These are phyloP conservation scores for Xiphophorus hellerii DNA, from an alignment of 2,113 vertebrate species.

Conservation along the genomic window DNA sequence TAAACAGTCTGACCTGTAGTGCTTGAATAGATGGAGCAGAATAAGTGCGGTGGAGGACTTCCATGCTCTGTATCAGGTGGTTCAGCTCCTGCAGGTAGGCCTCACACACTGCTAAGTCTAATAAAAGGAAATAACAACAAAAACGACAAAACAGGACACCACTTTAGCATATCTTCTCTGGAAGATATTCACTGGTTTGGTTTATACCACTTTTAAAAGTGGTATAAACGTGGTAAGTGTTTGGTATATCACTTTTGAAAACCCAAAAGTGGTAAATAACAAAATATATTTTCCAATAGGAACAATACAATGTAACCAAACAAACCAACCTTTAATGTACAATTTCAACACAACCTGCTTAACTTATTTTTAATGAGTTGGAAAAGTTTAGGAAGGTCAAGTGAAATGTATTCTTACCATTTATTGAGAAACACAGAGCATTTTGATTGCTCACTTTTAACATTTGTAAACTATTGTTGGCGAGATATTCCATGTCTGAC, in stretches of 20 bases:
- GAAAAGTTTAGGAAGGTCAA: not conserved
- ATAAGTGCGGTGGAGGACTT: slow-evolving; percentile 94
- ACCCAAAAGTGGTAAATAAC: too few relatives aligned
- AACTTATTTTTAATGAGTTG: too few relatives aligned
- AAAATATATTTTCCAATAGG: not conserved
- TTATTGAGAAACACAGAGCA: not conserved
- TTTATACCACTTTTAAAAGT: too few relatives aligned
- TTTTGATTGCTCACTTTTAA: not conserved
- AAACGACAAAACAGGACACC: not conserved
- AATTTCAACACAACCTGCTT: not conserved
- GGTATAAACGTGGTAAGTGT: too few relatives aligned
- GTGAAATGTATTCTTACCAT: not conserved
- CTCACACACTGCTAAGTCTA: slow-evolving; percentile 92
- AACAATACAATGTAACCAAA: not conserved
- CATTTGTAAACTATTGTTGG: not conserved
- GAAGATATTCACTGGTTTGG: too few relatives aligned
- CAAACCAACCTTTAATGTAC: not conserved
- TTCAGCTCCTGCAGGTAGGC: slow-evolving; percentile 90
- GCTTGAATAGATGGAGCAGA: slow-evolving; percentile 95
- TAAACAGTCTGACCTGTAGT: slow-evolving; percentile 85
- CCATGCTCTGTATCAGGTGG: slow-evolving; percentile 95
- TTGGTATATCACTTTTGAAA: too few relatives aligned
- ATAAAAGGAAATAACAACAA: not conserved
- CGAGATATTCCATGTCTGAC: not conserved
- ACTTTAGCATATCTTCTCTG: not conserved